A percentile compares a stretch with the other conserved stretches of the same genome.
phyloP scores from a whole-genome alignment of 1,140 invertebrate species.

The Orchestia grillus region DNA sequence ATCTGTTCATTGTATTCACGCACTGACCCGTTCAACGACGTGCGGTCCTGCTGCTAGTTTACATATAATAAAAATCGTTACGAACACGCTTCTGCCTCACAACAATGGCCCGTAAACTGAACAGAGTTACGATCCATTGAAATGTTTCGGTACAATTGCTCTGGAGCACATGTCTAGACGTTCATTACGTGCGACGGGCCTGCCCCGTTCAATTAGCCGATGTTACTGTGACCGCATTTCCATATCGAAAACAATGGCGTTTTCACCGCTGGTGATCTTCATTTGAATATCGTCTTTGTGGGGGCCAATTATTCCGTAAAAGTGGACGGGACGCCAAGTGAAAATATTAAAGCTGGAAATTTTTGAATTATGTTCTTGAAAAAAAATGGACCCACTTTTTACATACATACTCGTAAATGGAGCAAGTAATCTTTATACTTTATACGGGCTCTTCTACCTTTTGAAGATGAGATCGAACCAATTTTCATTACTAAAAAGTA shows the following conservation, averaged over 20 bases:
- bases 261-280: neutral
- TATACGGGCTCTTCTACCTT: neutral
- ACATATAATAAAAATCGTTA: constrained; percentile 41
- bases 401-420: neutral
- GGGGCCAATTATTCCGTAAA: neutral
- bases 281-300: neutral
- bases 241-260: constrained; percentile 18
- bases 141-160: neutral
- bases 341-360: neutral
- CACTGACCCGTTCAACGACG: neutral
- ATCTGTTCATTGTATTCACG: neutral
- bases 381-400: neutral
- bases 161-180: neutral
- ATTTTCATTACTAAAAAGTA: neutral
- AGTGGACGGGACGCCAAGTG: neutral
- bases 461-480: neutral
- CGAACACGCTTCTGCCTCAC: neutral
- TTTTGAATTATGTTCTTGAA: neutral
- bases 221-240: constrained; percentile 8
- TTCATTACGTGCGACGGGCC: constrained; percentile 27
- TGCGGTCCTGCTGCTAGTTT: neutral
- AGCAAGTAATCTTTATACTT: too few species aligned
- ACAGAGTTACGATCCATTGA: constrained; percentile 22
- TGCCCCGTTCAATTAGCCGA: neutral
- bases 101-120: constrained; percentile 30